Conservation (phyloP, 1,140 invertebrate genomes). For the Pissodes strobi region DNA sequence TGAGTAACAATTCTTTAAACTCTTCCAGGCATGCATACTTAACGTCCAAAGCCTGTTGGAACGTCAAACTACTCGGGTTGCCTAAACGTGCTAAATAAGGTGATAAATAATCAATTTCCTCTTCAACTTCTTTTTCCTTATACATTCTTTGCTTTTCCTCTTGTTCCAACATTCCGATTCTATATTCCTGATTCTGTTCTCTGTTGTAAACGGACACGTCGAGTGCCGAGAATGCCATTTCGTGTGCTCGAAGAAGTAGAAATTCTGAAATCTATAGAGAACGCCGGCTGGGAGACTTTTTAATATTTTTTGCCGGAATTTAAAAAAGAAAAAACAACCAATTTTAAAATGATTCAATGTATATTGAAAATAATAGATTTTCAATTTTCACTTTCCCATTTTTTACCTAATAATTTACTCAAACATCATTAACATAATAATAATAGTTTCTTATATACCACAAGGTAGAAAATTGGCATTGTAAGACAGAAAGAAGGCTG, state of each 20-base stretch:
- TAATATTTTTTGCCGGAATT: too few species aligned
- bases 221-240: constrained; percentile 58
- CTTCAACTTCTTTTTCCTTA: constrained; percentile 48
- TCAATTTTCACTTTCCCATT: too few species aligned
- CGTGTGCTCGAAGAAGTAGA: constrained; percentile 55
- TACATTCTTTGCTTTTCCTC: constrained; percentile 41
- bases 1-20: constrained; percentile 59
- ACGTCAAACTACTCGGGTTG: constrained; percentile 51
- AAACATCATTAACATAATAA: too few species aligned
- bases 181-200: constrained; percentile 60
- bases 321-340: too few species aligned
- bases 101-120: constrained; percentile 59
- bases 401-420: too few species aligned
- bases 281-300: too few species aligned
- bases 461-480: too few species aligned
- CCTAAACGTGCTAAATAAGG: constrained; percentile 62
- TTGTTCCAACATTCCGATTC: constrained; percentile 53
- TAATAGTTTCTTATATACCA: too few species aligned
- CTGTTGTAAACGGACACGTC: constrained; percentile 61
- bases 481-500: too few species aligned
- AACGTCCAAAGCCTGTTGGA: constrained; percentile 54
- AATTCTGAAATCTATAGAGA: constrained; percentile 50
- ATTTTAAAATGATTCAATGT: too few species aligned
- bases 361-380: too few species aligned
- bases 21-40: constrained; percentile 61